Base-by-base conservation (phyloP, 2,797 vertebrate genomes). In the Tolypeutes matacus region DNA sequence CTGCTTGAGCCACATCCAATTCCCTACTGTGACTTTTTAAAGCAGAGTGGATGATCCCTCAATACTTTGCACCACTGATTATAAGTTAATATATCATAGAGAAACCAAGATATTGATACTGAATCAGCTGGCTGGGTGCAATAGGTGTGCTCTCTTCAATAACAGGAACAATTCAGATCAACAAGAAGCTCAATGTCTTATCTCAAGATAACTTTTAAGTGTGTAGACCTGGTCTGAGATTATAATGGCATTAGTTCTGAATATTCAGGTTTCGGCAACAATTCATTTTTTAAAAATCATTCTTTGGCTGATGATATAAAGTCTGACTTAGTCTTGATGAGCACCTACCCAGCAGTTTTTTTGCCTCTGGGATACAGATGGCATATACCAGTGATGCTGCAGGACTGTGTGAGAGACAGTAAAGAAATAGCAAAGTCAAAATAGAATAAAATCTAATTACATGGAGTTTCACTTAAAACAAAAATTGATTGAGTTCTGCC, bases 401-500 rank as follows among this genome's bases (percentile, higher is more conserved):
- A 31, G 70, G 73, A 83, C 46, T 92, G 89, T 64, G 65, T 70
- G 64, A 56, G 94, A 95, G 78, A 96, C 82, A 88, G 77, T 93
- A 92, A 93, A 94, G 97, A 97, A 85, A 93, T 80, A 88, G 67
- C 85, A 89, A 95, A 94, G 78, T 83, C 69, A 64, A 77, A 96
- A 88, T 73, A 96, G 70, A 95, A 95, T 97, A 95, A 97, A 97
- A 96, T 97, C 39, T 60, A 96, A 96, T 97, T 97, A 88, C 86
- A 94, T n/a, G 53, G 95, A 98, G 97, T 97, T 96, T 94, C 84
- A 60, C 97, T 97, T 97, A 96, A 98, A 98, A 97, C 80, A 91
- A 96, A 97, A 95, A 97, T 98, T 98, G 98, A 98, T 97, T 98
- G 98, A 98, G 93, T 96, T 97, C 91, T 97, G 95, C 97, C 86